Percentiles rank a stretch among this genome's conserved stretches.
Conservation (phyloP, 2,888 invertebrate species). For the Syrista parreyssii region DNA sequence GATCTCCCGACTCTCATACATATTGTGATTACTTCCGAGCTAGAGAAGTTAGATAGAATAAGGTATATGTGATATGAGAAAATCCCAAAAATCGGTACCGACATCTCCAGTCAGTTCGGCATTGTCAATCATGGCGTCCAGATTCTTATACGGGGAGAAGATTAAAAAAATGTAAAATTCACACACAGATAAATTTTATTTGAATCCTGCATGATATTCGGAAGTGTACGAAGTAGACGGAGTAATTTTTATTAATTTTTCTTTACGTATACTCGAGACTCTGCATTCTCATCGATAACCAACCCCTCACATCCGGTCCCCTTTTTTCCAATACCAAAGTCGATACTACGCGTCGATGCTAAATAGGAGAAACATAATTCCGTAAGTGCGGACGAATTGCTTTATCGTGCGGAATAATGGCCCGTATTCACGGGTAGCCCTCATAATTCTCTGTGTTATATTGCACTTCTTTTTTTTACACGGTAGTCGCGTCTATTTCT, state of each 20-base stretch:
- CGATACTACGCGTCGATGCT: conserved; percentile 44
- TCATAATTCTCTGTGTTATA: conserved; percentile 53
- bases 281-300: neutral
- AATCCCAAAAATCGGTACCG: conserved; percentile 1
- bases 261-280: neutral
- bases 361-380: conserved; percentile 58
- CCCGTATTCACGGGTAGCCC: conserved; percentile 51
- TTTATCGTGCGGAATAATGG: conserved; percentile 65
- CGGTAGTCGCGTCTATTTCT: too few species aligned
- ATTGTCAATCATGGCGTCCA: neutral
- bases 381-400: conserved; percentile 57
- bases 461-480: conserved; percentile 41
- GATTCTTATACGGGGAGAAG: too few species aligned
- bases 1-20: conserved; percentile 55
- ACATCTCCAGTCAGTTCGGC: neutral
- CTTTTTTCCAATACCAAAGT: neutral
- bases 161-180: too few species aligned
- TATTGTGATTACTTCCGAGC: conserved; percentile 61
- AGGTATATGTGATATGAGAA: neutral
- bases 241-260: too few species aligned
- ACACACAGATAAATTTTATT: too few species aligned
- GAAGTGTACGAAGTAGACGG: too few species aligned
- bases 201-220: too few species aligned
- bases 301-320: neutral
- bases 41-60: conserved; percentile 23